phyloP scores from a whole-genome alignment of 2,113 vertebrate genomes.

The Symphodus melops region DNA sequence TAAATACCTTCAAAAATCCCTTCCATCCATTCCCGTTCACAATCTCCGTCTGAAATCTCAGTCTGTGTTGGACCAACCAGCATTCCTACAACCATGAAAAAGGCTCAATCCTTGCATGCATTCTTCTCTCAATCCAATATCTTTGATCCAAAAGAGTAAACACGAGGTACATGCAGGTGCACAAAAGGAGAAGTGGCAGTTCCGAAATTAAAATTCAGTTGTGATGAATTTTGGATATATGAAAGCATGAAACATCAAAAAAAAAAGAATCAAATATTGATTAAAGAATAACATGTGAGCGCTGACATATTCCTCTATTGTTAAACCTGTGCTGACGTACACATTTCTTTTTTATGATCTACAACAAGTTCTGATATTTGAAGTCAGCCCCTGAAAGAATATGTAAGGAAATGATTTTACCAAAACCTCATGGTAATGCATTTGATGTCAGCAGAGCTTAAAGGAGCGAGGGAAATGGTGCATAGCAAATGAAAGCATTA shows the following conservation, averaged over 20 bases:
- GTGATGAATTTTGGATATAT: constrained; percentile 7
- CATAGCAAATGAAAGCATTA: constrained; percentile 67
- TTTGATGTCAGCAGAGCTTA: constrained; percentile 44
- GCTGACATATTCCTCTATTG: background rate
- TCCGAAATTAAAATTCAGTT: constrained; percentile 4
- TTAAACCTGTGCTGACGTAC: background rate
- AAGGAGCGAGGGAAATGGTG: constrained; percentile 59
- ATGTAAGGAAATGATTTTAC: constrained; percentile 24
- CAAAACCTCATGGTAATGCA: constrained; percentile 18
- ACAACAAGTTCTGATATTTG: background rate
- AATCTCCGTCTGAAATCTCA: background rate
- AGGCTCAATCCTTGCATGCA: background rate
- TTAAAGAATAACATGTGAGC: background rate
- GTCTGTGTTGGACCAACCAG: background rate
- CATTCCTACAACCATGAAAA: background rate
- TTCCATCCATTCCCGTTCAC: background rate
- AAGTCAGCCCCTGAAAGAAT: constrained; percentile 7
- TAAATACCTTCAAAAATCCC: background rate
- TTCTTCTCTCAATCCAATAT: background rate
- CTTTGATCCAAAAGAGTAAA: background rate
- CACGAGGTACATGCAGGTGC: background rate
- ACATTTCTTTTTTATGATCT: constrained; percentile 4
- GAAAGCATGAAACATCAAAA: constrained; percentile 14
- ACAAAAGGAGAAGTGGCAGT: background rate
- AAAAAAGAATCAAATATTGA: constrained; percentile 3